These are phyloP conservation scores for Merodon equestris DNA, from an alignment of 2,888 invertebrate species.

Conservation along the genomic window DNA sequence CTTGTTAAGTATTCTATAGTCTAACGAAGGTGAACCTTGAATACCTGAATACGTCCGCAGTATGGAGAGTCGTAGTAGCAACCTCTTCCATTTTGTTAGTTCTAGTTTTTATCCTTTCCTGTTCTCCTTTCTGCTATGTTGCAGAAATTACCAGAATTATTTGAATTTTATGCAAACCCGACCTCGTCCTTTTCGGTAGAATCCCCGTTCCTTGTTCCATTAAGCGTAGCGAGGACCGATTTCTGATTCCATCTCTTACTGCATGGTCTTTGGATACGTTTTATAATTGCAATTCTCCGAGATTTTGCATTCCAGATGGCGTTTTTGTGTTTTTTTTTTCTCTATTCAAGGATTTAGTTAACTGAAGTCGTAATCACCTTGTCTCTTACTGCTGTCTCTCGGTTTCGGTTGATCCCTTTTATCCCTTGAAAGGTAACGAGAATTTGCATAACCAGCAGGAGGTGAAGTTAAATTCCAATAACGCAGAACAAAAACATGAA, in stretches of 20 bases:
- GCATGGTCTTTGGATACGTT: not conserved
- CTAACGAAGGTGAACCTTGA: constrained; percentile 45
- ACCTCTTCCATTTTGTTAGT: no score
- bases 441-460: constrained; percentile 60
- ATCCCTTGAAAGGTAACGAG: constrained; percentile 12
- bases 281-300: constrained; percentile 64
- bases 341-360: constrained; percentile 30
- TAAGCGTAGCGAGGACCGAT: constrained; percentile 17
- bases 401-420: no score
- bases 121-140: constrained; percentile 11
- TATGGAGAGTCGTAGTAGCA: constrained; percentile 4
- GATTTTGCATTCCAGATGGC: constrained; percentile 52
- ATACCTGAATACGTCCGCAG: constrained; percentile 36
- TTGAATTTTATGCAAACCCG: constrained; percentile 67
- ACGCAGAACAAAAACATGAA: not conserved
- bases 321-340: constrained; percentile 27
- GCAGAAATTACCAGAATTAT: constrained; percentile 59
- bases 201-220: constrained; percentile 18
- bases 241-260: constrained; percentile 2
- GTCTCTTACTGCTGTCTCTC: constrained; percentile 1
- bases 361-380: constrained; percentile 26
- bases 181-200: constrained; percentile 8
- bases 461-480: constrained; percentile 46
- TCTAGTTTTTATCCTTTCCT: no score
- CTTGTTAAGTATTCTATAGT: not conserved